A percentile compares a stretch with the other conserved stretches of the same genome.
Evolutionary conservation across 2,797 vertebrate genomes (phyloP).

Genomic region (Catharus ustulatus): DNA sequence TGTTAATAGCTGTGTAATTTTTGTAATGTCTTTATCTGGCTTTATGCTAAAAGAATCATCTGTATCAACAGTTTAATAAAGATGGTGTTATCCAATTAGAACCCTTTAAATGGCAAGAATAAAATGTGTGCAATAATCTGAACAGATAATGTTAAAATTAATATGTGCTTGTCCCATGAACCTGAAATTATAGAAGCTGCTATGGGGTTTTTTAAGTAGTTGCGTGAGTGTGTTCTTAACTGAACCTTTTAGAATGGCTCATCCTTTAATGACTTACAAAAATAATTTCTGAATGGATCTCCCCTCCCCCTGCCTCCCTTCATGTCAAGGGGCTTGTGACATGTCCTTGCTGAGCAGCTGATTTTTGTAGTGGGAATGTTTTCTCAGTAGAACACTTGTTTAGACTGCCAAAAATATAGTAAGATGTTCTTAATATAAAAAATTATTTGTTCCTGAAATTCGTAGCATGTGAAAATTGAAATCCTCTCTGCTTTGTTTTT

Average conservation of each 20-base stretch:
- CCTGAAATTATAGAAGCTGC: background rate
- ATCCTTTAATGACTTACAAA: background rate
- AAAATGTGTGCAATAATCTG: background rate
- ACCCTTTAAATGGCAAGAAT: background rate
- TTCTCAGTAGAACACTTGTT: background rate
- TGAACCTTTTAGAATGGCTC: background rate
- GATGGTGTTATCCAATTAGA: background rate
- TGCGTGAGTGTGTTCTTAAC: background rate
- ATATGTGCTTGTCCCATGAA: background rate
- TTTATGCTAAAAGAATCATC: background rate
- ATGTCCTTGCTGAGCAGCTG: background rate
- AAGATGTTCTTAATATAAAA: background rate
- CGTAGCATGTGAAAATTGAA: background rate
- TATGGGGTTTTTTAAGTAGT: background rate
- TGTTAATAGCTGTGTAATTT: background rate
- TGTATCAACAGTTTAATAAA: slow-evolving; percentile 34
- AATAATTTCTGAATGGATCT: background rate
- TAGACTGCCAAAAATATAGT: background rate
- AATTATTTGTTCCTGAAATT: background rate
- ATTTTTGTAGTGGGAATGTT: background rate
- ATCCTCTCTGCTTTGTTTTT: background rate
- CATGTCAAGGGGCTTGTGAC: background rate
- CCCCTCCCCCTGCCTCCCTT: background rate
- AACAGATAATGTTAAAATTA: background rate
- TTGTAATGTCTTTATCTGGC: background rate